phyloP scores from a whole-genome alignment of 2,113 vertebrate species.

The Ptychochromis oligacanthus region DNA sequence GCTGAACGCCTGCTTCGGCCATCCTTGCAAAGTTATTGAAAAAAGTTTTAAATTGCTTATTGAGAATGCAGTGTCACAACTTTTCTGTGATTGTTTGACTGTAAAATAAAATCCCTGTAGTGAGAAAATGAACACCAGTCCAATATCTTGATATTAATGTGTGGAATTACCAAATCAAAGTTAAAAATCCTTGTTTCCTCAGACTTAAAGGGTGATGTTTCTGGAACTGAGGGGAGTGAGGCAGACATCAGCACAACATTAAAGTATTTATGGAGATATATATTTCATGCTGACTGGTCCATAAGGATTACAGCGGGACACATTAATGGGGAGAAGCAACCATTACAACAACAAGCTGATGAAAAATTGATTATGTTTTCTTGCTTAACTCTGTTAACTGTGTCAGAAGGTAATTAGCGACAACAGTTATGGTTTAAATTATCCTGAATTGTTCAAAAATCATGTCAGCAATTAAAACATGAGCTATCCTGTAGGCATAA shows the following conservation, averaged over 20 bases:
- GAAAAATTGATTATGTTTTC: constrained; percentile 81
- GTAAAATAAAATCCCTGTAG: not conserved
- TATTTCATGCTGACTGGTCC: constrained; percentile 85
- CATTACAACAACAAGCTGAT: constrained; percentile 80
- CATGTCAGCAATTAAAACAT: not conserved
- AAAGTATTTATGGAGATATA: constrained; percentile 82
- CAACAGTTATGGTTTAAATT: constrained; percentile 56
- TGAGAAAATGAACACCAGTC: not conserved
- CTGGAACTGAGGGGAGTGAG: constrained; percentile 17
- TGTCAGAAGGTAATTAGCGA: constrained; percentile 74
- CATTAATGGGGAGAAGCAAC: constrained; percentile 81
- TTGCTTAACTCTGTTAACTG: constrained; percentile 77
- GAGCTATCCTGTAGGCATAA: not conserved
- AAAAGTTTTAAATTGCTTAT: constrained; percentile 55
- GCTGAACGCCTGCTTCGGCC: constrained; percentile 79
- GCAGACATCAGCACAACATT: constrained; percentile 66
- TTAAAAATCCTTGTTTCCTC: constrained; percentile 35
- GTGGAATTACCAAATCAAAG: constrained; percentile 9
- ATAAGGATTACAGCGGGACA: constrained; percentile 79
- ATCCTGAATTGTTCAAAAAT: constrained; percentile 38
- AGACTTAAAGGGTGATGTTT: constrained; percentile 26
- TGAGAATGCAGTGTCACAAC: constrained; percentile 15
- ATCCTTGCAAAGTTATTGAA: constrained; percentile 81
- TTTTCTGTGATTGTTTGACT: constrained; percentile 65
- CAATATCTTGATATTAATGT: not conserved